Conservation (phyloP, 2,113 vertebrate species). For the Dipodomys spectabilis region DNA sequence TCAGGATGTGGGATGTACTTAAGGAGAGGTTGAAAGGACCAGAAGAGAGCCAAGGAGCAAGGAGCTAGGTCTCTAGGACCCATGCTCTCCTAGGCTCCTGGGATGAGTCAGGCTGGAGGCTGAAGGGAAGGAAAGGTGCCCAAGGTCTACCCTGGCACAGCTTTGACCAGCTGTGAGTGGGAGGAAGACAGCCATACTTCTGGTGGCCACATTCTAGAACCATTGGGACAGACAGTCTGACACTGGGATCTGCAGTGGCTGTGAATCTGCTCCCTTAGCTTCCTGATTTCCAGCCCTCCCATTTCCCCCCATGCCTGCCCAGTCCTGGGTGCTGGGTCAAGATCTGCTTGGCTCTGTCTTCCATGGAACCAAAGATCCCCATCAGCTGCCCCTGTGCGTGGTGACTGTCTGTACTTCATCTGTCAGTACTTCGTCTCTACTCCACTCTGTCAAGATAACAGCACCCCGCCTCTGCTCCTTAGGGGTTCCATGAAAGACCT, state of each 20-base stretch:
- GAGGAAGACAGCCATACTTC: background rate
- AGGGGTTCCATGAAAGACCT: background rate
- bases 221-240: background rate
- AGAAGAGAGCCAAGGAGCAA: background rate
- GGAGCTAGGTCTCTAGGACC: too few species aligned
- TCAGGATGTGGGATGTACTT: rapidly evolving
- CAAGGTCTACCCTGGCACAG: background rate
- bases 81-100: background rate
- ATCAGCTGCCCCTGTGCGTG: rapidly evolving
- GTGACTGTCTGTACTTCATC: background rate
- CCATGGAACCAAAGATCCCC: background rate
- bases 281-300: background rate
- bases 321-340: background rate
- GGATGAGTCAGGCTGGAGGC: background rate
- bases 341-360: background rate
- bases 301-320: background rate
- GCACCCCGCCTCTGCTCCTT: background rate
- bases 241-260: background rate
- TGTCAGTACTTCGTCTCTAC: too few species aligned
- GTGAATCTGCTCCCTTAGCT: background rate
- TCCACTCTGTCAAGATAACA: background rate
- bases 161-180: background rate
- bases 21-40: background rate
- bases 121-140: rapidly evolving
- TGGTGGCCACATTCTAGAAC: background rate